These are phyloP conservation scores for Bicyclus anynana DNA, from an alignment of 1,140 invertebrate species.

Conservation along the genomic window DNA sequence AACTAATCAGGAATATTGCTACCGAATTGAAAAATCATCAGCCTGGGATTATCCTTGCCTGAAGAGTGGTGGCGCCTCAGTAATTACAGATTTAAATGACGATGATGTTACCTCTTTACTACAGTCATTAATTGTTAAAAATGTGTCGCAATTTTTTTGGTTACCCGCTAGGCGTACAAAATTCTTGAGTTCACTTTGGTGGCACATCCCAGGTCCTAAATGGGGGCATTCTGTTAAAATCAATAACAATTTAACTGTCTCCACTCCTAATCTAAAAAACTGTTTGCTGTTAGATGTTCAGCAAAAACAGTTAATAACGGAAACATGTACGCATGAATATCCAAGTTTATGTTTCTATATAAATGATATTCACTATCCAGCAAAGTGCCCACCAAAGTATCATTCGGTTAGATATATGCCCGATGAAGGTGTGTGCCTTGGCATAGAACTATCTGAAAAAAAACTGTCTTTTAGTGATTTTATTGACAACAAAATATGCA, in stretches of 20 bases:
- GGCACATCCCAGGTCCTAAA: conserved; percentile 57
- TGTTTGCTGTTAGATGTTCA: conserved; percentile 53
- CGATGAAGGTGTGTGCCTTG: conserved; percentile 51
- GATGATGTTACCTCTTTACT: conserved; percentile 41
- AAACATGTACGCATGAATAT: conserved; percentile 37
- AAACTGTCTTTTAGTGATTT: conserved; percentile 45
- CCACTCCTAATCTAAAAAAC: conserved; percentile 36
- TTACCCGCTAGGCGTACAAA: conserved; percentile 48
- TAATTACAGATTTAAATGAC: conserved; percentile 46
- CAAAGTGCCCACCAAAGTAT: conserved; percentile 54
- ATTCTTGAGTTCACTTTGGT: conserved; percentile 45
- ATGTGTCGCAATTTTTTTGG: conserved; percentile 52
- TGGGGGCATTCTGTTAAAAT: conserved; percentile 43
- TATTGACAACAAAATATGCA: conserved; percentile 36
- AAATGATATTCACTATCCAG: conserved; percentile 47
- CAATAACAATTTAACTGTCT: conserved; percentile 31
- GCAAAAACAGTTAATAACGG: conserved; percentile 35
- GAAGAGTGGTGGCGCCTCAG: conserved; percentile 50
- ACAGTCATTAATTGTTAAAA: conserved; percentile 33
- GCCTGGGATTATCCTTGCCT: conserved; percentile 55
- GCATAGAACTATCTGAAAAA: conserved; percentile 42
- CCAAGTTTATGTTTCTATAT: conserved; percentile 58
- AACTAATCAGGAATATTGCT: conserved; percentile 49
- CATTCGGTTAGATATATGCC: conserved; percentile 46
- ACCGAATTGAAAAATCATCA: conserved; percentile 37